Evolutionary conservation across 2,888 invertebrate genomes (phyloP), one percentile per base, ranked within the genome.

Genomic region (Cryptus armator): DNA sequence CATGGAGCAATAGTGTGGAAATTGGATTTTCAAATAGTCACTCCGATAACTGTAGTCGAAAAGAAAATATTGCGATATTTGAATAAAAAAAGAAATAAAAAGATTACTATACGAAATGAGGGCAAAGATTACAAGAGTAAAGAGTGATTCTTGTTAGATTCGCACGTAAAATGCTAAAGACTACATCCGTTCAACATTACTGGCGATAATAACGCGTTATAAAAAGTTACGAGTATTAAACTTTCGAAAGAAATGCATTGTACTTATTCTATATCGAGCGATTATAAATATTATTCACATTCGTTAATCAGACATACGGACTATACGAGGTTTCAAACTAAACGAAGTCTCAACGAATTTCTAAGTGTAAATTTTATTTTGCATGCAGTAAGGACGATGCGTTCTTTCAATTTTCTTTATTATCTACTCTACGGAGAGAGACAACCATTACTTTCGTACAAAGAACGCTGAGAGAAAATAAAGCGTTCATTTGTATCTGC

Each of bases 191-290:
- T 70, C 83, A 32, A 79, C 70, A 80, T 77, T 66, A 80, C 76
- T 77, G 80, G 83, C 84, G 81, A 84, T 87, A 81, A 62, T 67
- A 86, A 81, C 86, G 87, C 81, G 84, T 85, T 86, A 86, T 86
- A 88, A 88, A 88, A 86, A 85, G 86, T 62, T 82, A 87, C 87
- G 90, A 91, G 91, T 91, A 90, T 91, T 91, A 88, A 85, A 89
- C 83, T 77, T 88, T 89, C 85, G 86, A 89, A 90, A 80, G 82
- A 90, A 91, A 89, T 89, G 89, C 88, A 89, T 84, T 86, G 83
- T 84, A 84, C 88, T 88, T 84, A 85, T 87, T 81, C 88, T 87
- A 89, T 78, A 78, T 85, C 85, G 86, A 85, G 85, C 76, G 78
- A 83, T 86, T 81, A 86, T 85, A 81, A 85, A 85, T 85, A 86